Base-by-base conservation (phyloP, 2,797 vertebrate species). In the Liparis tanakae region DNA sequence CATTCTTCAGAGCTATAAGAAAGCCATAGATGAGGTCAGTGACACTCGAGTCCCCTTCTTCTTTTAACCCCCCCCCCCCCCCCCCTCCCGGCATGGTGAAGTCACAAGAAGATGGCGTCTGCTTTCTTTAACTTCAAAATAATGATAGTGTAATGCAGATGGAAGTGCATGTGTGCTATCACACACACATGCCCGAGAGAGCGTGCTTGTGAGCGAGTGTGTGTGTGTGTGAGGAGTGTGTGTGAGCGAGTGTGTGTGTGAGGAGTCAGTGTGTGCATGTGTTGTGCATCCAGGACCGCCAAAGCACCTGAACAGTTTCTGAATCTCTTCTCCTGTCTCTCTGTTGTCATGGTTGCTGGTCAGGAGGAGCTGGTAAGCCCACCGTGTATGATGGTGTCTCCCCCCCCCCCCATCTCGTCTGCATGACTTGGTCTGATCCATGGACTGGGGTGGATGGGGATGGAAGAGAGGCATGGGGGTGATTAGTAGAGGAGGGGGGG, bases 1-100 rank as follows among this genome's bases (percentile, higher is more conserved):
- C 90, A 92, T 93, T 90, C 94, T 90, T 94, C 95, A 97, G 96
- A 97, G 96, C 94, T 98, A 97, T 96, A 98, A 97, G 96, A 98
- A 97, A 97, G 97, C 96, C 92, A 96, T 98, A 97, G 96, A 97
- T 93, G 96, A 98, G 97, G 96, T 97, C 94, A 96, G 97, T 97
- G 95, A 91, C 91, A 76, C 88, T 91, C 82, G 50, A 94, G 78
- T 70, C 94, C 76, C 80, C 34, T 10, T 67, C 71, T 72, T 18
- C 67, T 10, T 56, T 75, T 62, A 12, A 22, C 66, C 72, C 73
- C 65, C 84, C 54, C 25, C 25, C 25, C 25, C 25, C 25, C 25
- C 25, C n/a, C 44, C 58, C 80, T 4, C 77, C 72, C 67, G 82
- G 88, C 89, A 90, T 93, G 89, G 85, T 84, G 80, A 69, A 86